phyloP scores from a whole-genome alignment of 2,888 invertebrate species.

The Parnassius smintheus region DNA sequence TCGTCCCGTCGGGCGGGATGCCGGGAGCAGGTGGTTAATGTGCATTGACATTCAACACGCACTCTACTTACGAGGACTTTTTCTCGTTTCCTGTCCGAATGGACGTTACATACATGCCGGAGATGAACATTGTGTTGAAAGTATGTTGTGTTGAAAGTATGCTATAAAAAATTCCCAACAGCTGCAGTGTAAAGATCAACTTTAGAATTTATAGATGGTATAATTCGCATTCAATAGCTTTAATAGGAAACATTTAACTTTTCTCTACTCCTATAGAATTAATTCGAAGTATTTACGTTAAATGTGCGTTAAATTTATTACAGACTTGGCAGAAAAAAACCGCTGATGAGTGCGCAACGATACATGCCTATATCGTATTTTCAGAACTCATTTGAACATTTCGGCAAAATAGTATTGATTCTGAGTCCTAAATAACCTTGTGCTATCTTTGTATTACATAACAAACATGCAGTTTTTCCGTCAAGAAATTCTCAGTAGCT shows the following conservation, averaged over 20 bases:
- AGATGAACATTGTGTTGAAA: constrained; percentile 31
- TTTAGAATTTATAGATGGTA: constrained; percentile 15
- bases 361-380: too few relatives aligned
- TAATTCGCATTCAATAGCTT: constrained; percentile 4
- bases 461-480: too few relatives aligned
- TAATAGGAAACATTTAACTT: constrained; percentile 13
- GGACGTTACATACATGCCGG: constrained; percentile 34
- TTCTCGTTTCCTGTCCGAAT: constrained; percentile 41
- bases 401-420: too few relatives aligned
- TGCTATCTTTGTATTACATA: too few relatives aligned
- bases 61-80: constrained; percentile 39
- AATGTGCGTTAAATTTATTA: too few relatives aligned
- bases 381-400: too few relatives aligned
- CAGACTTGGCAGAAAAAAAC: too few relatives aligned
- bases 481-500: too few relatives aligned
- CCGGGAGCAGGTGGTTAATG: constrained; percentile 41
- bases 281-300: too few relatives aligned
- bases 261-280: not conserved
- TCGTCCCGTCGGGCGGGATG: constrained; percentile 40
- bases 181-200: constrained; percentile 19
- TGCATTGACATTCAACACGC: constrained; percentile 42
- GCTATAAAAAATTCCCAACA: constrained; percentile 24
- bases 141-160: constrained; percentile 23
- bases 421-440: too few relatives aligned
- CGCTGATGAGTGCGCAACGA: too few relatives aligned